A percentile compares a stretch with the other conserved stretches of the same genome.
Evolutionary conservation across 2,888 invertebrate genomes (phyloP).

Genomic region (Apamea monoglypha): DNA sequence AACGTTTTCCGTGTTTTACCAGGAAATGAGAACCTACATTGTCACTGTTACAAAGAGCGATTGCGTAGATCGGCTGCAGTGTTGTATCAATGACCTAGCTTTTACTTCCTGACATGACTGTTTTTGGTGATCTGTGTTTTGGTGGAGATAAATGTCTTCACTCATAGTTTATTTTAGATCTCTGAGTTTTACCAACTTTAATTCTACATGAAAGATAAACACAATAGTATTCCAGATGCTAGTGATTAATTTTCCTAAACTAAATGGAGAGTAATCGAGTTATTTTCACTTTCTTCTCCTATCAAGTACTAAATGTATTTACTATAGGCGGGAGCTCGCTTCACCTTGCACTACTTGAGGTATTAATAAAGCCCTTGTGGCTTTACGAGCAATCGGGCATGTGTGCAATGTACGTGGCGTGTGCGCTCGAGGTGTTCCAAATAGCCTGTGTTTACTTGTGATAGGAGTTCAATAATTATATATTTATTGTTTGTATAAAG

Average conservation of each 20-base stretch:
- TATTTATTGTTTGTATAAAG: constrained; percentile 1
- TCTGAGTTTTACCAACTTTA: not conserved
- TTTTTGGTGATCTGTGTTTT: not conserved
- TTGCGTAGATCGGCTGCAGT: not conserved
- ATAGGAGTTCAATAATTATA: not conserved
- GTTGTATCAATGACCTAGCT: constrained; percentile 1
- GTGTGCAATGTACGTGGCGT: constrained; percentile 19
- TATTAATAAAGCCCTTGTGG: constrained; percentile 61
- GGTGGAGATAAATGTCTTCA: not conserved
- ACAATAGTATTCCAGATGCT: not conserved
- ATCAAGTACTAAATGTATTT: constrained; percentile 48
- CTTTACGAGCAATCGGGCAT: constrained; percentile 23
- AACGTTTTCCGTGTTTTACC: constrained; percentile 5
- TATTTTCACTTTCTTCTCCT: constrained; percentile 38
- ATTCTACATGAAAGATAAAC: not conserved
- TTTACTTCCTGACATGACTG: constrained; percentile 17
- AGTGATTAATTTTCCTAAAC: not conserved
- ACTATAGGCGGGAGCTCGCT: constrained; percentile 35
- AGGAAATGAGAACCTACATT: constrained; percentile 7
- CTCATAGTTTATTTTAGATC: not conserved
- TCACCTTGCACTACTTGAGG: constrained; percentile 64
- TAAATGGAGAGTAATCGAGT: constrained; percentile 12
- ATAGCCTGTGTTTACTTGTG: constrained; percentile 18
- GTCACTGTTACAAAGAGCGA: constrained; percentile 10
- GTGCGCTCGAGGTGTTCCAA: constrained; percentile 13